Evolutionary conservation across 2,888 invertebrate species (phyloP).

Genomic region (Mimumesa dahlbomi): DNA sequence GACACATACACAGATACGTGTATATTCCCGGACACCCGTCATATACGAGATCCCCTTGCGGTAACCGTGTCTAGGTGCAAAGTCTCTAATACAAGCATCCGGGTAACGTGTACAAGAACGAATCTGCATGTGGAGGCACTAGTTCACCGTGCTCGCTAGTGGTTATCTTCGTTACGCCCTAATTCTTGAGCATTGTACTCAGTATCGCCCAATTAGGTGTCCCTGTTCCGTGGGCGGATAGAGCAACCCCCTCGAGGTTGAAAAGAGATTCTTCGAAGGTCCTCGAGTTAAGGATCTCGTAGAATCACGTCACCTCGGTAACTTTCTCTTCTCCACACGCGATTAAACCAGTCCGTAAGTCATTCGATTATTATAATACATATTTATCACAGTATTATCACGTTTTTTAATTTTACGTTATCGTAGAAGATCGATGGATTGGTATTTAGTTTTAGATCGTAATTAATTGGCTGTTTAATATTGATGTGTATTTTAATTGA

Average conservation of each 20-base stretch:
- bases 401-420: too few species aligned
- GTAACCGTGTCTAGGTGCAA: neutral
- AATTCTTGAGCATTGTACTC: conserved; percentile 47
- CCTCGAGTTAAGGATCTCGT: neutral
- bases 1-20: too few species aligned
- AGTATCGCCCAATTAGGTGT: conserved; percentile 43
- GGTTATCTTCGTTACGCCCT: conserved; percentile 49
- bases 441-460: neutral
- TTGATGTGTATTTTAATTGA: too few species aligned
- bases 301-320: too few species aligned
- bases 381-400: too few species aligned
- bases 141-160: conserved; percentile 17
- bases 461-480: neutral
- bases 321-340: too few species aligned
- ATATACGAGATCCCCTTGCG: too few species aligned
- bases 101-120: neutral
- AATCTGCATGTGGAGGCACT: conserved; percentile 8
- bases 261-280: conserved; percentile 2
- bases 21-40: too few species aligned
- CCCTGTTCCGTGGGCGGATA: neutral
- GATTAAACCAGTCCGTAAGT: too few species aligned
- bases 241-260: conserved; percentile 25
- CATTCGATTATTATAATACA: too few species aligned
- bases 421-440: neutral
- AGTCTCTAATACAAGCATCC: conserved; percentile 1